Evolutionary conservation across 1,140 invertebrate genomes (phyloP).

Genomic region (Nephila pilipes): DNA sequence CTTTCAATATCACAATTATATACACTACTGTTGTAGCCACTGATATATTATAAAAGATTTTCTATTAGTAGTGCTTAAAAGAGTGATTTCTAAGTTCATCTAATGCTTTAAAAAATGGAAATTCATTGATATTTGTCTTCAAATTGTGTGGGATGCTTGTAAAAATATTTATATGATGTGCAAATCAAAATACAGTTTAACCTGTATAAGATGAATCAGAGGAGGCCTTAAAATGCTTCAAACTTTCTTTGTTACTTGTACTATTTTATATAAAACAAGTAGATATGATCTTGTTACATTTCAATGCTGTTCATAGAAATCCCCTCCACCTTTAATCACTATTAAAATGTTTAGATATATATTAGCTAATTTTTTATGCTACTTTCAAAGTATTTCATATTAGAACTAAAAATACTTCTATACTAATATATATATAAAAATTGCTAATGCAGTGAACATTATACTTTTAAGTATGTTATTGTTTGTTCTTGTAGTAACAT

Average conservation of each 20-base stretch:
- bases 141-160: conserved; percentile 4
- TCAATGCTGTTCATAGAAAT: background rate
- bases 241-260: background rate
- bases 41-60: background rate
- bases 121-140: conserved; percentile 8
- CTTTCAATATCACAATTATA: background rate
- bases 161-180: conserved; percentile 21
- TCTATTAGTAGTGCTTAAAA: background rate
- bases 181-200: conserved; percentile 29
- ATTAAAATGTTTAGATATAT: too few relatives aligned
- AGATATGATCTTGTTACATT: background rate
- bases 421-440: too few relatives aligned
- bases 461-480: too few relatives aligned
- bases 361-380: too few relatives aligned
- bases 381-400: too few relatives aligned
- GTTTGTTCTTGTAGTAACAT: too few relatives aligned
- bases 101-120: conserved; percentile 4
- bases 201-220: conserved; percentile 45
- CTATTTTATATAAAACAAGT: background rate
- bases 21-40: background rate
- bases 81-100: background rate
- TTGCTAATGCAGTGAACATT: too few relatives aligned
- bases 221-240: background rate
- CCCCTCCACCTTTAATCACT: too few relatives aligned
- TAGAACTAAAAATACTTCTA: too few relatives aligned